These are phyloP conservation scores for Macrosiphum euphorbiae DNA, from an alignment of 2,888 invertebrate species.

Conservation along the genomic window DNA sequence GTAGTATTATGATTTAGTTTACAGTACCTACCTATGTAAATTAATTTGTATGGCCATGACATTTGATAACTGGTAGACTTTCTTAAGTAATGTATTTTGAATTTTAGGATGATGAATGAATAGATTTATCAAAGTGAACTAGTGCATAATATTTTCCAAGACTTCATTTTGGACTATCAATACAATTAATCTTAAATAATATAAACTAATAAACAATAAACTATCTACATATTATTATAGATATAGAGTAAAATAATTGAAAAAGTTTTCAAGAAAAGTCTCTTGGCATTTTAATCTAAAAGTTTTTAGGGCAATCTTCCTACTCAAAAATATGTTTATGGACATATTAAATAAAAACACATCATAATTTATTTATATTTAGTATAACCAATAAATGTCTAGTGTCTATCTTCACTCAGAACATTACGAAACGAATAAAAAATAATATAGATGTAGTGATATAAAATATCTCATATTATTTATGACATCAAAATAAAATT, in stretches of 20 bases:
- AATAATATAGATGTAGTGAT: background rate
- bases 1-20: too few species aligned
- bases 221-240: background rate
- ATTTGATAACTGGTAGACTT: too few species aligned
- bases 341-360: background rate
- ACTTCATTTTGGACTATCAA: background rate
- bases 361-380: background rate
- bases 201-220: background rate
- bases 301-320: background rate
- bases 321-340: background rate
- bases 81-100: too few species aligned
- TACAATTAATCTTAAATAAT: background rate
- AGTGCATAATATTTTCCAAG: background rate
- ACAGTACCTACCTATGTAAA: too few species aligned
- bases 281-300: background rate
- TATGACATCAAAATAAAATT: conserved; percentile 11
- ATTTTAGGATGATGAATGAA: too few species aligned
- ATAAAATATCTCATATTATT: conserved; percentile 31
- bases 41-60: too few species aligned
- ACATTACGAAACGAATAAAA: background rate
- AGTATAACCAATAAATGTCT: background rate
- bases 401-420: background rate
- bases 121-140: too few species aligned
- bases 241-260: background rate
- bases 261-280: background rate